phyloP scores from a whole-genome alignment of 2,113 vertebrate genomes.

The Passer domesticus region DNA sequence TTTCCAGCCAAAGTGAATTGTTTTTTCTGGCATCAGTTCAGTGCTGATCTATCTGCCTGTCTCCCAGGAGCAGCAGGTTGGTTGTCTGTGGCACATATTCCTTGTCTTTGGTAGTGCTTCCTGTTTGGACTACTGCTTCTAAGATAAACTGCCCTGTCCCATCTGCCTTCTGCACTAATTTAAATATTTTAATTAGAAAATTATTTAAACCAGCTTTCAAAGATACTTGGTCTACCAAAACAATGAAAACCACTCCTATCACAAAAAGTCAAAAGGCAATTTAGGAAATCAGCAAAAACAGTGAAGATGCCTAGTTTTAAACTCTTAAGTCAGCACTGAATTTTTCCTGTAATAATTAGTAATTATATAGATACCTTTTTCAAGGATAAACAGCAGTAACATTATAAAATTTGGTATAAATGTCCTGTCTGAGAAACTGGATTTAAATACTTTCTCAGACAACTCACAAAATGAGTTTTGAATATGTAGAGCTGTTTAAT shows the following conservation, averaged over 20 bases:
- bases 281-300: neutral
- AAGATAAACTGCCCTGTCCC: neutral
- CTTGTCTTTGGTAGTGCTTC: neutral
- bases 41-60: neutral
- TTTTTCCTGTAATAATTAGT: neutral
- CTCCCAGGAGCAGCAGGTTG: neutral
- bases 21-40: neutral
- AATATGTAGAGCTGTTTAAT: neutral
- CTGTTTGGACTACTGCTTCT: neutral
- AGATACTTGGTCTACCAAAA: neutral
- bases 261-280: neutral
- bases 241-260: neutral
- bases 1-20: neutral
- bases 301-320: neutral
- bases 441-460: neutral
- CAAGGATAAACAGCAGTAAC: neutral
- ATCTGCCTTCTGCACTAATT: neutral
- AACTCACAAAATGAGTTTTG: neutral
- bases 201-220: neutral
- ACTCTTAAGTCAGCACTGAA: neutral
- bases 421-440: neutral
- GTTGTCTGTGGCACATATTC: neutral
- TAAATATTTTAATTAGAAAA: neutral
- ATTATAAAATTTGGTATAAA: neutral
- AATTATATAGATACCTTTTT: neutral